Base-by-base conservation (phyloP, 1,140 invertebrate genomes). In the Pogonognathellus flavescens region DNA sequence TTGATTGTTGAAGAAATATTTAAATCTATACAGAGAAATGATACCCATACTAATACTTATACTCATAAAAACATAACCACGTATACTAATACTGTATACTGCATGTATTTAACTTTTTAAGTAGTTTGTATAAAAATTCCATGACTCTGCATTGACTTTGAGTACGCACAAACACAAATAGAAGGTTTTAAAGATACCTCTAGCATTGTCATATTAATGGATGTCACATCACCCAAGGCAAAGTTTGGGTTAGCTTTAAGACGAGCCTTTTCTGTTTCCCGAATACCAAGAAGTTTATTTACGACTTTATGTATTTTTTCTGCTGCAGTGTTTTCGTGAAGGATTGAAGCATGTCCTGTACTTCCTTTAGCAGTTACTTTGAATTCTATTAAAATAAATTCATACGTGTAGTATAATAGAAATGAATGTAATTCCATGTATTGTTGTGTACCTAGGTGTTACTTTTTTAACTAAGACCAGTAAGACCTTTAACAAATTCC, bases 321-420 rank as follows among this genome's bases (percentile, higher is more conserved):
- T 1, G 94, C 96, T 55, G 96, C 95, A 9, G 95, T 97, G 88
- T 96, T 93, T 72, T 94, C 92, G 59, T 96, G 91, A 50, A 97
- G 91, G 6, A 96, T 91, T 0, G 96, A 98, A 0, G 96, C 97
- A 91, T 99, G 97, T 0, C 97, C 97, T 8, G 96, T 94, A 59
- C 93, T 93, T n/a, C 97, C 97, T 62, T 80, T 86, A 20, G 87
- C 88, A 49, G 86, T 89, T 31, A 89, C 81, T 53, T 82, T 60
- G 41, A 88, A 76, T 83, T 87, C 88, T 88, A 80, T 60, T 62
- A 25, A 80, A 81, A 83, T 52, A 72, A 31, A 83, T 20, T 52
- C 52, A 76, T 41, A 6, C 6, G 31, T 41, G 6, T 41, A 41
- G 6, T 41, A 41, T 6, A 41, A 41, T 41, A 41, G 31, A 41